Conservation (phyloP, 2,113 vertebrate genomes). For the Engystomops pustulosus region DNA sequence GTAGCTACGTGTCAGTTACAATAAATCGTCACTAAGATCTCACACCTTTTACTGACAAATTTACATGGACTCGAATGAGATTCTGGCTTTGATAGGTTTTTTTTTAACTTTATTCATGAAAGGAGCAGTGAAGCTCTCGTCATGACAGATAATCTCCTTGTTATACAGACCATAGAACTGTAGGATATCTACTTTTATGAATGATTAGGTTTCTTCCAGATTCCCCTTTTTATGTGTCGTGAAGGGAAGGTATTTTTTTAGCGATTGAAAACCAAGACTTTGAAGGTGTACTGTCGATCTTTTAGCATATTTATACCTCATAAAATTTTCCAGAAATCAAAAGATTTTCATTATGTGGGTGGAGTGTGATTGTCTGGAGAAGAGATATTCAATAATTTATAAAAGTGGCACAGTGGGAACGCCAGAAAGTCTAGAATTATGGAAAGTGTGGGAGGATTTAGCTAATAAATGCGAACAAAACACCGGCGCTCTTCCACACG, state of each 20-base stretch:
- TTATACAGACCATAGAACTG: conserved; percentile 45
- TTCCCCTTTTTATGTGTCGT: conserved; percentile 39
- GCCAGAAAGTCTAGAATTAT: conserved; percentile 28
- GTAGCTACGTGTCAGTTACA: conserved; percentile 18
- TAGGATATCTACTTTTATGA: conserved; percentile 40
- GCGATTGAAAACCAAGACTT: conserved; percentile 12
- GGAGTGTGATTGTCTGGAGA: conserved; percentile 28
- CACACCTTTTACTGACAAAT: conserved; percentile 27
- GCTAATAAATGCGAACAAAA: conserved; percentile 34
- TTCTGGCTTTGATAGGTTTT: conserved; percentile 43
- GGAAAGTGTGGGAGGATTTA: conserved; percentile 36
- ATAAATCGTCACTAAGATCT: conserved; percentile 38
- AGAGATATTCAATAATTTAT: conserved; percentile 31
- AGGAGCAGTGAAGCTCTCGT: conserved; percentile 25
- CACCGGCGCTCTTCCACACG: neutral
- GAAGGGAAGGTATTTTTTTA: conserved; percentile 41
- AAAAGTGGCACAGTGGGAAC: conserved; percentile 24
- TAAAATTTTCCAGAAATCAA: conserved; percentile 40
- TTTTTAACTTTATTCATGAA: conserved; percentile 47
- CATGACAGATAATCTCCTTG: conserved; percentile 49
- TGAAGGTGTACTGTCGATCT: conserved; percentile 24
- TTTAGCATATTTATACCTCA: conserved; percentile 40
- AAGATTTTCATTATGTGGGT: conserved; percentile 49
- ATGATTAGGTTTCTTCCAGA: conserved; percentile 39
- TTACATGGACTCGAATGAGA: conserved; percentile 49